Base-by-base conservation (phyloP, 2,113 vertebrate species). In the Scomber colias region DNA sequence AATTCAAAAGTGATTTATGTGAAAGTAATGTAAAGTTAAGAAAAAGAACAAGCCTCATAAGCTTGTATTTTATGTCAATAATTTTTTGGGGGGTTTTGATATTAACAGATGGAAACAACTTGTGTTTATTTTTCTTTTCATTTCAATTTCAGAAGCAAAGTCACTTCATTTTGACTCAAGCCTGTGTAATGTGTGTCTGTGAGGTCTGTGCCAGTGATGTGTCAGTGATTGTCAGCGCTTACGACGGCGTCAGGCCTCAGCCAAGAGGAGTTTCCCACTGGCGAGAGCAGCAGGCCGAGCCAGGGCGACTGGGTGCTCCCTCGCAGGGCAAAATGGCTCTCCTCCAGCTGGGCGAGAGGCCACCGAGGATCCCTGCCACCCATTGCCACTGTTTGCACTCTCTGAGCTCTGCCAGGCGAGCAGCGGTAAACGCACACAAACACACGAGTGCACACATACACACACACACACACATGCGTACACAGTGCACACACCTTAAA, bases 271-370 rank as follows among this genome's bases (percentile, higher is more conserved):
- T 92, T 92, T 89, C 92, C 92, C 89, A 81, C 82, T 84, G 87
- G 75, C 83, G 81, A 84, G 83, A 82, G 84, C 81, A 62, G 77
- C 69, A 30, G 79, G 82, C 81, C 73, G 56, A 83, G 91, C 86
- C 90, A 89, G 85, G 83, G 85, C 63, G 77, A 83, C 83, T 88
- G 90, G 88, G 90, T 86, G 85, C 87, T 90, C 87, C 86, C 90
- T 90, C 85, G 30, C 85, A 82, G 87, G 89, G 89, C 75, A 76
- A 87, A 66, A 88, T 89, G 91, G 89, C 92, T 87, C 59, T 59
- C 67, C 91, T 94, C 94, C 94, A 94, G 93, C 86, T 92, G 86
- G 92, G 90, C 88, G 64, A 72, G 81, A 92, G 89, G 92, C 92
- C 87, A 93, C 86, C 31, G 81, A 90, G 89, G 84, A 89, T 79